phyloP scores from a whole-genome alignment of 2,113 vertebrate genomes.

The Paracanthobrama guichenoti region DNA sequence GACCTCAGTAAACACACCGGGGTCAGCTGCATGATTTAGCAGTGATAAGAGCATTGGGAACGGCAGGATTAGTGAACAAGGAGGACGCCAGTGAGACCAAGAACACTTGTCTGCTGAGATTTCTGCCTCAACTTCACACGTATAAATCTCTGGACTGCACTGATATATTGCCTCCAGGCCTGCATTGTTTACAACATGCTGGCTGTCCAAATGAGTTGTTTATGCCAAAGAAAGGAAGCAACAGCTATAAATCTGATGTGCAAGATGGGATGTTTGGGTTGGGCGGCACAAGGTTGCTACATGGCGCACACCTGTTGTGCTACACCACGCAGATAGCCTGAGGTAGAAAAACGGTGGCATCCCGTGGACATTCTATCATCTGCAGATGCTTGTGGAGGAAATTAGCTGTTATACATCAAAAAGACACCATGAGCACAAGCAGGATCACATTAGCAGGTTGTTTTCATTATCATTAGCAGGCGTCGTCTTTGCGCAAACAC shows the following conservation, averaged over 20 bases:
- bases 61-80: constrained; percentile 22
- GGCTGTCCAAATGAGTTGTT: constrained; percentile 47
- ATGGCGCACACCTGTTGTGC: constrained; percentile 27
- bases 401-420: constrained; percentile 22
- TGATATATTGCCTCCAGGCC: constrained; percentile 37
- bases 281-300: constrained; percentile 22
- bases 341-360: constrained; percentile 2
- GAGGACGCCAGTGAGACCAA: constrained; percentile 3
- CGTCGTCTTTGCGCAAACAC: background rate
- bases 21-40: constrained; percentile 51
- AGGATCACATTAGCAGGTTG: constrained; percentile 20
- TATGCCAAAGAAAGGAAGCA: constrained; percentile 44
- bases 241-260: constrained; percentile 36
- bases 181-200: constrained; percentile 38
- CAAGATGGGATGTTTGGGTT: constrained; percentile 37
- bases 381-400: constrained; percentile 4
- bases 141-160: constrained; percentile 22
- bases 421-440: constrained; percentile 7
- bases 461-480: constrained; percentile 38
- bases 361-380: background rate
- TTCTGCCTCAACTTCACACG: constrained; percentile 22
- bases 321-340: background rate
- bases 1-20: constrained; percentile 31
- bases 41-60: constrained; percentile 42
- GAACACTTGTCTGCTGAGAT: constrained; percentile 1